Percentiles rank a stretch among this genome's conserved stretches.
phyloP scores from a whole-genome alignment of 2,888 invertebrate species.

The Ormyrus thymus region DNA sequence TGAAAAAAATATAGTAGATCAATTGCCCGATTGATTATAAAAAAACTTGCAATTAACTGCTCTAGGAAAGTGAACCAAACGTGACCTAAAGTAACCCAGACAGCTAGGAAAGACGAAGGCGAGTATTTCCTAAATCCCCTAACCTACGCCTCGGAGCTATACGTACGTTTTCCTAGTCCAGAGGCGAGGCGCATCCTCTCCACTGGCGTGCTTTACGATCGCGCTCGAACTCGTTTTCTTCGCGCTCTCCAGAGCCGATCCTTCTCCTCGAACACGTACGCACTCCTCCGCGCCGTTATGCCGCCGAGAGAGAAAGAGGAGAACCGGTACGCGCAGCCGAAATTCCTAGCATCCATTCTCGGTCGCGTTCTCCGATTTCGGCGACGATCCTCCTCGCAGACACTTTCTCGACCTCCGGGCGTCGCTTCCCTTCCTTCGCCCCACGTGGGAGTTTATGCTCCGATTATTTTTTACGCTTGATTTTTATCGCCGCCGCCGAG shows the following conservation, averaged over 20 bases:
- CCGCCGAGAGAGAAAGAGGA: conserved; percentile 19
- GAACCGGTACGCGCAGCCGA: conserved; percentile 45
- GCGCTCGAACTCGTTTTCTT: neutral
- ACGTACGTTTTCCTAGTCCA: no score
- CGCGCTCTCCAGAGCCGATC: neutral
- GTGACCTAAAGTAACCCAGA: no score
- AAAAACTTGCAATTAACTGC: no score
- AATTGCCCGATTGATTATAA: no score
- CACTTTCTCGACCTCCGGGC: neutral
- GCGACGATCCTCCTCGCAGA: conserved; percentile 1
- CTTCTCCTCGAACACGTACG: neutral
- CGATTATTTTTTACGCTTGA: neutral
- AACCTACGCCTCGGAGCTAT: no score
- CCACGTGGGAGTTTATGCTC: neutral
- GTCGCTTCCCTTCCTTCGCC: neutral
- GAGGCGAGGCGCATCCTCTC: no score
- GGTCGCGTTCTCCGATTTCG: neutral
- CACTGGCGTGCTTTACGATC: neutral
- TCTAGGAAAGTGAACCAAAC: no score
- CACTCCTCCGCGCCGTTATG: conserved; percentile 36
- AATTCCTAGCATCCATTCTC: conserved; percentile 32
- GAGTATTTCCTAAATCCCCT: no score
- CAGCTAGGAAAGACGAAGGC: no score
- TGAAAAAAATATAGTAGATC: no score
- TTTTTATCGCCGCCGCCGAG: neutral